Evolutionary conservation across 2,888 invertebrate genomes (phyloP).

Genomic region (Diachrysia chrysitis): DNA sequence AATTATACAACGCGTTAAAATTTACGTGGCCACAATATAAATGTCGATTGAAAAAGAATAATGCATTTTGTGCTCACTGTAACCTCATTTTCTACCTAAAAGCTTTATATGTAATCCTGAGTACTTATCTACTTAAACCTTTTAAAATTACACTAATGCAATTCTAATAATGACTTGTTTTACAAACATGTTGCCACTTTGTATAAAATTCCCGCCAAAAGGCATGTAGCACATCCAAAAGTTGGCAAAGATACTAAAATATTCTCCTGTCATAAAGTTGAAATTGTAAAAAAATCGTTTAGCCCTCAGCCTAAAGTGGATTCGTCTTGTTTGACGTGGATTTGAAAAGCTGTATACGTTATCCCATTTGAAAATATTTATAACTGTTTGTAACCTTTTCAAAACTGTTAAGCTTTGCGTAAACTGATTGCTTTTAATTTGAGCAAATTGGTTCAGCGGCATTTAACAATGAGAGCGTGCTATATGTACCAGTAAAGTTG

Average conservation of each 20-base stretch:
- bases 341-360: slow-evolving; percentile 18
- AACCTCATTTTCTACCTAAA: neutral
- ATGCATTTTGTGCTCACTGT: neutral
- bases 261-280: slow-evolving; percentile 24
- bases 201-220: slow-evolving; percentile 15
- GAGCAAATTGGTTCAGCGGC: slow-evolving; percentile 8
- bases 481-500: neutral
- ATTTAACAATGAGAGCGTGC: slow-evolving; percentile 9
- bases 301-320: slow-evolving; percentile 8
- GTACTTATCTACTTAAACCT: neutral
- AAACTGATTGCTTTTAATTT: slow-evolving; percentile 27
- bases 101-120: neutral
- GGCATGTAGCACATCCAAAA: slow-evolving; percentile 32
- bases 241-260: slow-evolving; percentile 37
- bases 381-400: slow-evolving; percentile 5
- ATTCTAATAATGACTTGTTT: neutral
- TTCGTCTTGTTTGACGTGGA: slow-evolving; percentile 17
- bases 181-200: slow-evolving; percentile 3
- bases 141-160: neutral
- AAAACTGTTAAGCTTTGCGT: slow-evolving; percentile 1
- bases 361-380: slow-evolving; percentile 11
- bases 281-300: slow-evolving; percentile 14
- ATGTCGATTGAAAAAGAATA: neutral
- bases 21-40: slow-evolving; percentile 2
- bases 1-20: slow-evolving; percentile 4